Conservation (phyloP, 2,113 vertebrate species). For the Megaceryle torquata region DNA sequence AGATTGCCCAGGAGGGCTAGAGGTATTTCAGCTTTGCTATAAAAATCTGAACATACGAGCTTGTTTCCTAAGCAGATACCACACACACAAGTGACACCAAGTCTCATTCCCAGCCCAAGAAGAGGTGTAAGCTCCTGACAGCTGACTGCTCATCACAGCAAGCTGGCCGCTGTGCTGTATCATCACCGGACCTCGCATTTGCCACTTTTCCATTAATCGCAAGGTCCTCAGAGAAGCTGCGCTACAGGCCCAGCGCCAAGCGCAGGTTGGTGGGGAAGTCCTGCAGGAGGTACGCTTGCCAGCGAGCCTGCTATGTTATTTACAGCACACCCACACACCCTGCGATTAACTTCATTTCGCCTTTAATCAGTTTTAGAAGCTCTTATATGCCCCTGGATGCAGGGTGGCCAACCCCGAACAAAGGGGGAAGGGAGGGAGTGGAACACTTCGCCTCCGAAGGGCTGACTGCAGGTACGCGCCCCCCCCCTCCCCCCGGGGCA, state of each 20-base stretch:
- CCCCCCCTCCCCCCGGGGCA: not conserved
- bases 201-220: not conserved
- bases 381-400: not conserved
- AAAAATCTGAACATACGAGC: fast-evolving
- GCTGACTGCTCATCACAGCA: fast-evolving
- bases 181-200: not conserved
- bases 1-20: not conserved
- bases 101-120: not conserved
- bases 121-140: not conserved
- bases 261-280: not conserved
- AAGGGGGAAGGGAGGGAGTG: not conserved
- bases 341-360: not conserved
- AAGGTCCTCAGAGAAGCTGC: not conserved
- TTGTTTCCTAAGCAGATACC: not conserved
- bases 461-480: not conserved
- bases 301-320: not conserved
- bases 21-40: not conserved
- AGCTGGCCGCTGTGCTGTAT: not conserved
- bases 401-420: not conserved
- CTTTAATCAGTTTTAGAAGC: not conserved
- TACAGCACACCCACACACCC: not conserved
- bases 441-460: not conserved
- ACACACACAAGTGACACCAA: fast-evolving
- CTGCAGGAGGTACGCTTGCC: not conserved
- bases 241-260: not conserved